These are phyloP conservation scores for Pristionchus japonicus DNA, from an alignment of 2,888 invertebrate genomes.

Conservation along the genomic window DNA sequence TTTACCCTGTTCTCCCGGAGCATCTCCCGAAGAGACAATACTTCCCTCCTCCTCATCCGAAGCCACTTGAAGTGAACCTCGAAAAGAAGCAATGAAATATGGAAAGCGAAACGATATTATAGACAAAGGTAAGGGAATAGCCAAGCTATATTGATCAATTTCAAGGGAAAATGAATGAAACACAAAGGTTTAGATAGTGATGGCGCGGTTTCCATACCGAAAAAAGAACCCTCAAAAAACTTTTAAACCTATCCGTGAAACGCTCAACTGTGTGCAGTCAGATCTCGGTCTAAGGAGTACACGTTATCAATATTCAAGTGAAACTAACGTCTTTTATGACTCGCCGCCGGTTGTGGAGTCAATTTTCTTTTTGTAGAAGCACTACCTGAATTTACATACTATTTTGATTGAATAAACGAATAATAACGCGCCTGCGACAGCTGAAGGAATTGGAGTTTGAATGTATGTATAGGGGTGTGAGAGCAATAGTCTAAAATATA, in stretches of 20 bases:
- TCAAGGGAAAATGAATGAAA: neutral
- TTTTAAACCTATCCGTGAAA: too few species aligned
- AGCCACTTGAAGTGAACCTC: too few species aligned
- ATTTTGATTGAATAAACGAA: neutral
- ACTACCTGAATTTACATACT: neutral
- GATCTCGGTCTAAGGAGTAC: too few species aligned
- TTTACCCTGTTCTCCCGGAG: neutral
- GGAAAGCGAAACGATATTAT: too few species aligned
- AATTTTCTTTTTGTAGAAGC: neutral
- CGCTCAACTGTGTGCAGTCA: too few species aligned
- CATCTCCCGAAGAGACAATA: neutral
- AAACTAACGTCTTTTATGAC: neutral
- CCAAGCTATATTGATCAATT: neutral
- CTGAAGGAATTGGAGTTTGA: neutral
- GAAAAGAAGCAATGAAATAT: neutral
- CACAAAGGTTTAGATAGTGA: neutral
- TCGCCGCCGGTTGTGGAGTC: neutral
- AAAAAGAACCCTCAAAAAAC: neutral
- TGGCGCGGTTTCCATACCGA: neutral
- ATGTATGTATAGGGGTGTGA: neutral
- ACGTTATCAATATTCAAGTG: neutral
- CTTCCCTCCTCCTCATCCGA: too few species aligned
- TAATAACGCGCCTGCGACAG: neutral
- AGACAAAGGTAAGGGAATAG: too few species aligned
- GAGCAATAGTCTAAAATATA: neutral